Conservation (phyloP, 2,888 invertebrate species). For the Xanthia togata region DNA sequence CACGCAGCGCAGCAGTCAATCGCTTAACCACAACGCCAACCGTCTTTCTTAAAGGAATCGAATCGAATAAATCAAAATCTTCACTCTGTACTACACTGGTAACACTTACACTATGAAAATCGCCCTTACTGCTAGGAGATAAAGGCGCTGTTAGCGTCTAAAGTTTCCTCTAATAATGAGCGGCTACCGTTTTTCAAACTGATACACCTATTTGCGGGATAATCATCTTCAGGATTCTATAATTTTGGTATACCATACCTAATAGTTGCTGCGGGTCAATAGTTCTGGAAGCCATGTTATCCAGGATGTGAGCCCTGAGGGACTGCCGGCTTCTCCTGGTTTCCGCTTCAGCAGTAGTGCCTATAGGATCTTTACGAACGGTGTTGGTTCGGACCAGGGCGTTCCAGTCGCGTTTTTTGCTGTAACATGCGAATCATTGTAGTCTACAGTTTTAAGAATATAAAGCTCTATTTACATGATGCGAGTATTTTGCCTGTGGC, state of each 20-base stretch:
- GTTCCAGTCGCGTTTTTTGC: constrained; percentile 95
- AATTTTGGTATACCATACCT: constrained; percentile 82
- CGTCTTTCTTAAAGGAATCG: background rate
- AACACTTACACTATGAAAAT: background rate
- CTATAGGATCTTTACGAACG: constrained; percentile 93
- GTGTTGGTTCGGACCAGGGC: constrained; percentile 94
- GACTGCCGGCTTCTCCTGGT: constrained; percentile 93
- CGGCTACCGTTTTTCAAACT: background rate
- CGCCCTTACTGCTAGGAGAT: too few species aligned
- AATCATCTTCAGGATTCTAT: background rate
- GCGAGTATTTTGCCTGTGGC: too few species aligned
- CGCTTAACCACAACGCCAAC: too few species aligned
- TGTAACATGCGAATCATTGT: constrained; percentile 58
- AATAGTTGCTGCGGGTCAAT: constrained; percentile 94
- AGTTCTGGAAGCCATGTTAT: constrained; percentile 91
- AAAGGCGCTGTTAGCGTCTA: background rate
- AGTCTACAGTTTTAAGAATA: background rate
- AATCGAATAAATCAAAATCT: background rate
- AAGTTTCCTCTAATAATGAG: too few species aligned
- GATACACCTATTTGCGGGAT: background rate
- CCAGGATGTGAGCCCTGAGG: constrained; percentile 92
- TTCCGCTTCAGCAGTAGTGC: constrained; percentile 93
- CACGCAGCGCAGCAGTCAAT: too few species aligned
- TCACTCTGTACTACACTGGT: background rate
- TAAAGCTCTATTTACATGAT: too few species aligned